A percentile compares a stretch with the other conserved stretches of the same genome.
Conservation (phyloP, 2,797 vertebrate species). For the Poecile montanus region DNA sequence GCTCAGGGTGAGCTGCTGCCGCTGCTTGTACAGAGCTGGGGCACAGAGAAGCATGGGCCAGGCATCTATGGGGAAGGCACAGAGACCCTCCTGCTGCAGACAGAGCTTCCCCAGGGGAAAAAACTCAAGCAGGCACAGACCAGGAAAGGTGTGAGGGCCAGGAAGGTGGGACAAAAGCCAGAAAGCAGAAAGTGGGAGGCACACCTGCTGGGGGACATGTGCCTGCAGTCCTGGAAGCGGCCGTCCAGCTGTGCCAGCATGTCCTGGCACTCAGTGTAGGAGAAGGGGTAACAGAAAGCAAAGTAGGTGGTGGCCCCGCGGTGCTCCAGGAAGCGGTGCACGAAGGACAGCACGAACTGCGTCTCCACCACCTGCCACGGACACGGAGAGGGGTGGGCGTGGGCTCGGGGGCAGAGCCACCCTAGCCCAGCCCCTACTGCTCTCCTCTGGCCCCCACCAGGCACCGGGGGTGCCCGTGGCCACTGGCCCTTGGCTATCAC, state of each 20-base stretch:
- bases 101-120: neutral
- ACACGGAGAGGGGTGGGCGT: neutral
- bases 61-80: rapidly evolving
- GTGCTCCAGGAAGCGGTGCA: conserved; percentile 89
- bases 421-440: neutral
- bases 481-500: neutral
- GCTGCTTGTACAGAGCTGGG: neutral
- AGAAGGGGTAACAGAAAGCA: conserved; percentile 96
- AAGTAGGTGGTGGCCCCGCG: conserved; percentile 91
- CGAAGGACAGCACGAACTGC: conserved; percentile 94
- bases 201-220: conserved; percentile 86
- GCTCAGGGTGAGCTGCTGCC: neutral
- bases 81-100: neutral
- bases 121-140: neutral
- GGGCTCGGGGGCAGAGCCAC: neutral
- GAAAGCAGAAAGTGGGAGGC: neutral
- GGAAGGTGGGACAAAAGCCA: neutral
- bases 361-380: conserved; percentile 86
- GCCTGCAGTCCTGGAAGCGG: conserved; percentile 79
- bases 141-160: neutral
- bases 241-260: conserved; percentile 88
- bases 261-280: conserved; percentile 93
- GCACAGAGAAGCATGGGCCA: neutral
- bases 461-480: neutral
- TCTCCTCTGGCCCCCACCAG: neutral